phyloP scores from a whole-genome alignment of 2,113 vertebrate species.

The Cricetomys ansorgei region DNA sequence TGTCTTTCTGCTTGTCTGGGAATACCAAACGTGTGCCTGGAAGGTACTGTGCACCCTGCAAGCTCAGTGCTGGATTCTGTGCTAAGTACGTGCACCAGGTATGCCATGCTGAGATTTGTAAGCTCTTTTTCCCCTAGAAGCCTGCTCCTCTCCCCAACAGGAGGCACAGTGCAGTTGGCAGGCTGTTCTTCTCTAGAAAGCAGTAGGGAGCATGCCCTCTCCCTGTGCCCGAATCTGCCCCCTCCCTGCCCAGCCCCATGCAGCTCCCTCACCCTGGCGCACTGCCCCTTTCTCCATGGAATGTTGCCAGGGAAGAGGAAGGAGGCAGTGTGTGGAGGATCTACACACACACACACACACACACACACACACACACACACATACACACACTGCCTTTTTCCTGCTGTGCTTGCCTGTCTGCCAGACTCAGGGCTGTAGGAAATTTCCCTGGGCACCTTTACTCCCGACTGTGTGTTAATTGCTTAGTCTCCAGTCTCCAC shows the following conservation, averaged over 20 bases:
- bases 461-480: slow-evolving; percentile 71
- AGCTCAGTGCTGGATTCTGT: not conserved
- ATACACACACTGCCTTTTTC: not conserved
- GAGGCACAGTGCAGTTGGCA: fast-evolving
- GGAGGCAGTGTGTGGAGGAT: not conserved
- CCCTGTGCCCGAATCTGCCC: not conserved
- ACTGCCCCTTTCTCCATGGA: not conserved
- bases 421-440: slow-evolving; percentile 15
- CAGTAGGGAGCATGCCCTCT: not conserved
- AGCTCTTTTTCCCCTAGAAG: not conserved
- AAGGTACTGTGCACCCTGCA: fast-evolving
- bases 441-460: slow-evolving; percentile 69
- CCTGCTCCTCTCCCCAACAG: not conserved
- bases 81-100: too few species aligned
- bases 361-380: too few species aligned
- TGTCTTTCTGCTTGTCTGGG: not conserved
- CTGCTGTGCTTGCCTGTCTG: slow-evolving; percentile 58
- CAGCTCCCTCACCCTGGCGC: too few species aligned
- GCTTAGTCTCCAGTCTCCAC: slow-evolving; percentile 55
- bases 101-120: not conserved
- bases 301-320: not conserved
- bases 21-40: fast-evolving
- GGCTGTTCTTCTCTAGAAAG: not conserved
- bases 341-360: too few species aligned
- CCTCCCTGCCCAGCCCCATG: not conserved